These are phyloP conservation scores for Pseudomyrmex concolor DNA, from an alignment of 1,140 invertebrate genomes.

Conservation along the genomic window DNA sequence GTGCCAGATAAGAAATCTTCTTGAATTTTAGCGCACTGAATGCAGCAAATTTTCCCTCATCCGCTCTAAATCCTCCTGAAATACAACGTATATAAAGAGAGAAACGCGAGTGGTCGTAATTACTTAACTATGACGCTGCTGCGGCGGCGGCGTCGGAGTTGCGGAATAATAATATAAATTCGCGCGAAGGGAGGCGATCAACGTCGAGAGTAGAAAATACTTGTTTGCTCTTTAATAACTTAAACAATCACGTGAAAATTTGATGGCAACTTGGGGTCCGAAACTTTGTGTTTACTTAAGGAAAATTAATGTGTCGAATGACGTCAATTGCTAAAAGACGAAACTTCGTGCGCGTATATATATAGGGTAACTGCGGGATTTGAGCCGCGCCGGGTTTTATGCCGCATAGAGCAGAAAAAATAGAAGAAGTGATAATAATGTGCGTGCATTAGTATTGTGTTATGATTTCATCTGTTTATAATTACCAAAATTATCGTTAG, in stretches of 20 bases:
- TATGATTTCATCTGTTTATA: no score
- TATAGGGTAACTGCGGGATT: no score
- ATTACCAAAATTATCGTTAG: no score
- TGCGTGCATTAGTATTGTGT: no score
- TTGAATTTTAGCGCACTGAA: neutral
- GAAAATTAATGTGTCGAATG: conserved; percentile 43
- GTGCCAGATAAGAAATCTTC: neutral
- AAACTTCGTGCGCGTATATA: neutral
- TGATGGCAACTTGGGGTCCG: neutral
- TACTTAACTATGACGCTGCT: conserved; percentile 38
- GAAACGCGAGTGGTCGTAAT: conserved; percentile 22
- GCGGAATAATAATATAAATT: conserved; percentile 48
- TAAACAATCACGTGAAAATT: conserved; percentile 35
- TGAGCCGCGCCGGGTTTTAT: no score
- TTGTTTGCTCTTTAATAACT: conserved; percentile 51
- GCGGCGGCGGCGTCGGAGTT: conserved; percentile 2
- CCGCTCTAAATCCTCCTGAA: neutral
- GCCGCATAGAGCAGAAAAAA: no score
- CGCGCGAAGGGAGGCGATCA: neutral
- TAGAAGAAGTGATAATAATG: no score
- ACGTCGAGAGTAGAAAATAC: conserved; percentile 24
- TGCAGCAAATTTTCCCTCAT: conserved; percentile 9
- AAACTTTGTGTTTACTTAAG: conserved; percentile 48
- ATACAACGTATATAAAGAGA: conserved; percentile 11
- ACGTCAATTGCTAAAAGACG: conserved; percentile 9